Conservation (phyloP, 2,113 vertebrate genomes). For the Macrotus californicus region DNA sequence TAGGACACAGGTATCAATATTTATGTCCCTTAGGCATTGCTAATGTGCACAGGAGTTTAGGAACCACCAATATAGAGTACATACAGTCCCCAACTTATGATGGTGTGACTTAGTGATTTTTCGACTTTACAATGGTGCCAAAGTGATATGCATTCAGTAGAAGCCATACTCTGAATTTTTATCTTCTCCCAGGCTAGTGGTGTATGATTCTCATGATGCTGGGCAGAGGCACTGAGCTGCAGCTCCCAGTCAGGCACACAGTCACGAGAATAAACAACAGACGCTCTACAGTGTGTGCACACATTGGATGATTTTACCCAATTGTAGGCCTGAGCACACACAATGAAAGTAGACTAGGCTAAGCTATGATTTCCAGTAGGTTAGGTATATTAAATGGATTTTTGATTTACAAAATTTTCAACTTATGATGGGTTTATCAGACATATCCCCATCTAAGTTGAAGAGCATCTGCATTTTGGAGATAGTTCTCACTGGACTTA, state of each 20-base stretch:
- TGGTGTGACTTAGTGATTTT: background rate
- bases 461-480: background rate
- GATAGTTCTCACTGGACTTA: background rate
- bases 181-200: too few species aligned
- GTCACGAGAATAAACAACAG: background rate
- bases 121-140: background rate
- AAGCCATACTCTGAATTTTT: too few species aligned
- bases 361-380: background rate
- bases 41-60: background rate
- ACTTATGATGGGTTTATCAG: background rate
- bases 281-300: background rate
- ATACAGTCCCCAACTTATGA: background rate
- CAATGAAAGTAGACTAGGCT: background rate
- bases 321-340: background rate
- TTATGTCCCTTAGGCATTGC: background rate
- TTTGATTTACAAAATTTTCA: background rate
- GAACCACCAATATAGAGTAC: background rate
- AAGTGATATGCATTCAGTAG: too few species aligned
- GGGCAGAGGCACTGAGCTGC: too few species aligned
- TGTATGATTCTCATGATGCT: too few species aligned
- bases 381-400: background rate
- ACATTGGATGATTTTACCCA: background rate
- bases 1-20: background rate
- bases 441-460: background rate
- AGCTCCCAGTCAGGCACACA: background rate